Percentiles rank a stretch among this genome's conserved stretches.
Evolutionary conservation across 1,140 invertebrate species (phyloP).

Genomic region (Tribolium madens): DNA sequence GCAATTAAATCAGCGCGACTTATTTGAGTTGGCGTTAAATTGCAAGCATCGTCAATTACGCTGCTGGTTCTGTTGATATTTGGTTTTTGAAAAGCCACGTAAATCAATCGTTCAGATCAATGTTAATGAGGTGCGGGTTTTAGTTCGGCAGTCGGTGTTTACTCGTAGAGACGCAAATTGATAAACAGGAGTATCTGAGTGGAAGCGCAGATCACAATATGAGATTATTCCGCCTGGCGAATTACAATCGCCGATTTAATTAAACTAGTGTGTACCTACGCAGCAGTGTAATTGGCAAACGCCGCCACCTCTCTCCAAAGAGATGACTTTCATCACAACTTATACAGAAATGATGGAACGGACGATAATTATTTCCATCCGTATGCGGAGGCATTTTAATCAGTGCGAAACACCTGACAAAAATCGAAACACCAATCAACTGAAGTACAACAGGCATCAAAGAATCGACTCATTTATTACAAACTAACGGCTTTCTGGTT

Average conservation of each 20-base stretch:
- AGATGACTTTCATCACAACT: constrained; percentile 35
- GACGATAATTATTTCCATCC: constrained; percentile 24
- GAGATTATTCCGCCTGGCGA: constrained; percentile 49
- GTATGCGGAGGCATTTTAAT: constrained; percentile 16
- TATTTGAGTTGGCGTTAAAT: background rate
- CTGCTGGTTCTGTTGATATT: background rate
- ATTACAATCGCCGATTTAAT: constrained; percentile 53
- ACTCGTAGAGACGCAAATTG: constrained; percentile 48
- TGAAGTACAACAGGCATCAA: background rate
- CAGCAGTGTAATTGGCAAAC: constrained; percentile 50
- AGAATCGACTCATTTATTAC: constrained; percentile 1
- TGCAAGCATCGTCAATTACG: background rate
- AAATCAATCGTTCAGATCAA: constrained; percentile 31
- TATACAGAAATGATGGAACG: constrained; percentile 26
- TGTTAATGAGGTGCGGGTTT: constrained; percentile 42
- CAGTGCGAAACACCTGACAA: constrained; percentile 7
- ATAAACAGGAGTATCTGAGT: constrained; percentile 50
- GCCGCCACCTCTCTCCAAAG: constrained; percentile 32
- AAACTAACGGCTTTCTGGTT: background rate
- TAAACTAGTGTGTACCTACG: constrained; percentile 51
- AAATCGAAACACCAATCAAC: background rate
- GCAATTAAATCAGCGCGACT: background rate
- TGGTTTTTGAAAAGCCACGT: constrained; percentile 29
- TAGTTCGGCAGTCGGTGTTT: constrained; percentile 45
- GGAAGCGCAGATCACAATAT: constrained; percentile 51